These are phyloP conservation scores for Cryptoblepharus egeriae DNA, from an alignment of 2,797 vertebrate genomes.

Conservation along the genomic window DNA sequence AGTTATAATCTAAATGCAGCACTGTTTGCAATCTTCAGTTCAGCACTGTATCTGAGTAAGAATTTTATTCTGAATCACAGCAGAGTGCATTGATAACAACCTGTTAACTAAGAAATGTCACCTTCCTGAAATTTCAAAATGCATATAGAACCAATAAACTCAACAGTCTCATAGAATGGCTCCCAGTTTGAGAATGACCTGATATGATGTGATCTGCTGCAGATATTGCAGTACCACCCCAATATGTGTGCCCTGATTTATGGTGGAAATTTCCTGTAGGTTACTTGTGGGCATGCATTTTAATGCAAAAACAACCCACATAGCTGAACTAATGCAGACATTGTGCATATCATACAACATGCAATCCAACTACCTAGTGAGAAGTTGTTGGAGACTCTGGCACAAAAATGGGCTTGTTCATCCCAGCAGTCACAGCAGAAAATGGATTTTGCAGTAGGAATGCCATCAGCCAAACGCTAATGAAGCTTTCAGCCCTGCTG, in stretches of 20 bases:
- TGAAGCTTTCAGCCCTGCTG: constrained; percentile 44
- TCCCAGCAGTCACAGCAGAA: not conserved
- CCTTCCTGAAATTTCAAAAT: not conserved
- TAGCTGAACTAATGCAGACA: not conserved
- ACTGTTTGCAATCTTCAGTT: too few species aligned
- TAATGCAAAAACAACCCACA: not conserved
- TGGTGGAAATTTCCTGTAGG: not conserved
- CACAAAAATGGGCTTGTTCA: constrained; percentile 11
- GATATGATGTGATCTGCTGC: not conserved
- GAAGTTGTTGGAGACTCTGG: not conserved
- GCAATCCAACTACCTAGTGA: not conserved
- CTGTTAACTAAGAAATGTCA: not conserved
- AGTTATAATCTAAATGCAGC: too few species aligned
- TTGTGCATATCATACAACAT: not conserved
- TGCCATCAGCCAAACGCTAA: constrained; percentile 36
- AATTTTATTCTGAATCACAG: not conserved
- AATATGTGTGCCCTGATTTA: not conserved
- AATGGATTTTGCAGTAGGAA: constrained; percentile 17
- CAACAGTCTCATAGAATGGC: not conserved
- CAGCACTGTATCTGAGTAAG: not conserved
- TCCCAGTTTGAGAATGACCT: not conserved
- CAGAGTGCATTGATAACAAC: not conserved
- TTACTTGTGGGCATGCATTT: not conserved
- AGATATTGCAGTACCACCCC: not conserved
- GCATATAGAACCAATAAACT: not conserved